A percentile compares a stretch with the other conserved stretches of the same genome.
phyloP scores from a whole-genome alignment of 2,797 vertebrate species.

The Gadopsis marmoratus region DNA sequence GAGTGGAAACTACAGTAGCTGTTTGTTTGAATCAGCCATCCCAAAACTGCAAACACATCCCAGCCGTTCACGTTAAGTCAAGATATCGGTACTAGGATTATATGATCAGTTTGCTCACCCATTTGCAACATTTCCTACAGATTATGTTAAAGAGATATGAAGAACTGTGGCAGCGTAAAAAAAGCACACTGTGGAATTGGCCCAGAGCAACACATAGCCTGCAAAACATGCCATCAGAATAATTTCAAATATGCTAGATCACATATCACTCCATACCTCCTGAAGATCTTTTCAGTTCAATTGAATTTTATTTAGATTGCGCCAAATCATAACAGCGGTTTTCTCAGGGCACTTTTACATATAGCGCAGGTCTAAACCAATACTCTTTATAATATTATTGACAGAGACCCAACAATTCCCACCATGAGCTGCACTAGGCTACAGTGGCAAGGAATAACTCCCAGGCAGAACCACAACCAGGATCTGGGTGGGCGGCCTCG shows the following conservation, averaged over 20 bases:
- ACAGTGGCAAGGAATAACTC: too few species aligned
- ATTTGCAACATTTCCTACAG: background rate
- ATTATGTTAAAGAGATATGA: background rate
- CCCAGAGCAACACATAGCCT: background rate
- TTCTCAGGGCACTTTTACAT: too few species aligned
- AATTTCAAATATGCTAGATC: background rate
- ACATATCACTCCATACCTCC: too few species aligned
- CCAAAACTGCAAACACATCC: background rate
- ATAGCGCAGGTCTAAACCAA: too few species aligned
- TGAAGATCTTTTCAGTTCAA: background rate
- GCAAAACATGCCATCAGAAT: background rate
- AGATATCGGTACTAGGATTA: background rate
- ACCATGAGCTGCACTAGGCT: too few species aligned
- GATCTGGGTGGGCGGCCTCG: too few species aligned
- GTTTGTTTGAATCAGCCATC: slow-evolving; percentile 2
- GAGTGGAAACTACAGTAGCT: too few species aligned
- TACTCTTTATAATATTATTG: too few species aligned
- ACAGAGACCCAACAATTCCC: too few species aligned
- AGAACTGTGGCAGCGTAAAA: background rate
- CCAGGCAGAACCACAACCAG: too few species aligned
- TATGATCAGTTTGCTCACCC: background rate
- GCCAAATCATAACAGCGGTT: too few species aligned
- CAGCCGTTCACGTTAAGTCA: background rate
- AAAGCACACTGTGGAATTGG: background rate
- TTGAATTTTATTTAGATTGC: too few species aligned